Base-by-base conservation (phyloP, 2,797 vertebrate genomes). In the Scarus forsteni region DNA sequence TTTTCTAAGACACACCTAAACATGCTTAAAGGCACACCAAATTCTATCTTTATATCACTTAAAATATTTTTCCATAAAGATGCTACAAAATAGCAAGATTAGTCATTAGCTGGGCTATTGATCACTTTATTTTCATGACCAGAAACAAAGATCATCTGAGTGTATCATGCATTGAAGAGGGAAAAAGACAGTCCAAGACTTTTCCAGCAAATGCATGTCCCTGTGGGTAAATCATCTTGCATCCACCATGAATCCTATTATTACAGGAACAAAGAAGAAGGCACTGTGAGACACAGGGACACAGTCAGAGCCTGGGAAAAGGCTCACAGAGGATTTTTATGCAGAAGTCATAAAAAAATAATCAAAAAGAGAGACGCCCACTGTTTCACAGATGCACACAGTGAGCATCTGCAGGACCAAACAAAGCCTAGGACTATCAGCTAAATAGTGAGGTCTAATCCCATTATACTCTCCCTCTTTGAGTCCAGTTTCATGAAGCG, bases 351-450 rank as follows among this genome's bases (percentile, higher is more conserved):
- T 83, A 72, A 85, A 81, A 52, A 73, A 83, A 58, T 63, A 83
- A 42, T 66, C 65, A 77, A 54, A 70, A 66, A 49, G 5, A 46
- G 40, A 52, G 48, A 45, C 36, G 27, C 69, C 64, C 38, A 46
- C 83, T 66, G 64, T 72, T 79, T 75, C 64, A 66, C 54, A 57
- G 77, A 77, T 73, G 53, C 58, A 64, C 74, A 65, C 79, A 64
- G 77, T 6, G 19, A 77, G 60, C 53, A 62, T 84, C 68, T 78
- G 80, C 43, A n/a, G 2, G 5, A 49, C 73, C 11, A 55, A 77
- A 80, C 74, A 89, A 85, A 87, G 82, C 66, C 69, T 36, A 1
- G 0, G 73, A 79, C 79, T 73, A 87, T 83, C 81, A 79, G 60
- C 72, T 67, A 59, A 87, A 84, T 19, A 60, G 60, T 72, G 62